These are phyloP conservation scores for Zaprionus taronus DNA, from an alignment of 1,140 invertebrate genomes.

Conservation along the genomic window DNA sequence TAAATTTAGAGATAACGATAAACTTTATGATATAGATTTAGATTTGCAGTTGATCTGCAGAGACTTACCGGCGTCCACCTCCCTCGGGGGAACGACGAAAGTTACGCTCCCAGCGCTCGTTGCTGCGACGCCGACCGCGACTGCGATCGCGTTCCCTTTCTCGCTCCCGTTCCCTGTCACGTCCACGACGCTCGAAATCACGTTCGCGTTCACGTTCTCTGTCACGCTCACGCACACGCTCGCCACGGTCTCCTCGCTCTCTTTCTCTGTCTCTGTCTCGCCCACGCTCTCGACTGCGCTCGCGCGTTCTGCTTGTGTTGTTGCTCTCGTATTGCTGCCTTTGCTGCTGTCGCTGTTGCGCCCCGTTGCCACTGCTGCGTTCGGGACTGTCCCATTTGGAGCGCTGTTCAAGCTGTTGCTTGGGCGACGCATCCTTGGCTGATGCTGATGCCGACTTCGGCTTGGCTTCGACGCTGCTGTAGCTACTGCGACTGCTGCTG, in stretches of 20 bases:
- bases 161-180: slow-evolving; percentile 31
- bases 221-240: slow-evolving; percentile 33
- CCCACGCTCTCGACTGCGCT: slow-evolving; percentile 44
- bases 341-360: slow-evolving; percentile 8
- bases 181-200: slow-evolving; percentile 19
- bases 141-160: slow-evolving; percentile 23
- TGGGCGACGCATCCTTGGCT: background rate
- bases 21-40: background rate
- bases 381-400: slow-evolving; percentile 82
- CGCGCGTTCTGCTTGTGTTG: slow-evolving; percentile 21
- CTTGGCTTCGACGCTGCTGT: slow-evolving; percentile 23
- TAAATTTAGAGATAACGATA: background rate
- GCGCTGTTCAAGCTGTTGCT: slow-evolving; percentile 47
- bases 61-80: slow-evolving; percentile 58
- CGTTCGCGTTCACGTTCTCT: slow-evolving; percentile 27
- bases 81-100: slow-evolving; percentile 62
- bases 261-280: slow-evolving; percentile 26
- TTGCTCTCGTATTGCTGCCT: slow-evolving; percentile 1
- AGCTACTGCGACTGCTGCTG: slow-evolving; percentile 16
- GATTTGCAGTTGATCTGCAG: background rate
- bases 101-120: slow-evolving; percentile 27
- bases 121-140: slow-evolving; percentile 16
- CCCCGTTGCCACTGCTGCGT: background rate
- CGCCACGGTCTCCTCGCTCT: slow-evolving; percentile 23
- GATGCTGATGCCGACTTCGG: background rate